A percentile compares a stretch with the other conserved stretches of the same genome.
phyloP scores from a whole-genome alignment of 2,888 invertebrate genomes.

The Bursaphelenchus okinawaensis region DNA sequence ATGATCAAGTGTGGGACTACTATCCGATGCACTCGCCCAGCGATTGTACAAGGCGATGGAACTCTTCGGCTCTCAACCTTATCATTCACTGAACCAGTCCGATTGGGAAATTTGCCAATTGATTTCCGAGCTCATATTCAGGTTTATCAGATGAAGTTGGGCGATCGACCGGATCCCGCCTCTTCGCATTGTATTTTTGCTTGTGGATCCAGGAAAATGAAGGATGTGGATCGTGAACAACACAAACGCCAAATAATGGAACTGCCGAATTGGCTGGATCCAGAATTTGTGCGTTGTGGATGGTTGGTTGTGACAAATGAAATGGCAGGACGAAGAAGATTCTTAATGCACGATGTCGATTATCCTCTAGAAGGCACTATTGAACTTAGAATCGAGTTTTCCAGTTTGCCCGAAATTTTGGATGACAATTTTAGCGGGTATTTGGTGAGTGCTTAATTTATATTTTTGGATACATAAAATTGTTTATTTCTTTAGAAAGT shows the following conservation, averaged over 20 bases:
- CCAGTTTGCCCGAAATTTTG: neutral
- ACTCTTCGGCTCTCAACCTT: neutral
- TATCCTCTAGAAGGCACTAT: neutral
- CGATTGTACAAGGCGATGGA: neutral
- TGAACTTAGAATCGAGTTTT: neutral
- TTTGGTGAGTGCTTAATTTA: neutral
- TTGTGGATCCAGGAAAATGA: neutral
- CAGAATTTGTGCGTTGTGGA: neutral
- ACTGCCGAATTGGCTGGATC: neutral
- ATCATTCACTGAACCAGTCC: neutral
- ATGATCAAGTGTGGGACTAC: neutral
- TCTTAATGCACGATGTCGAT: neutral
- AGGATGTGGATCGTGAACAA: neutral
- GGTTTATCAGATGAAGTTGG: neutral
- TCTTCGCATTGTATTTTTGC: neutral
- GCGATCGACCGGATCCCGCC: neutral
- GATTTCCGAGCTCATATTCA: neutral
- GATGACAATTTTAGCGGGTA: neutral
- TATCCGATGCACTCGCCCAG: neutral
- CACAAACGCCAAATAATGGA: neutral
- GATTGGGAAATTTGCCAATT: neutral
- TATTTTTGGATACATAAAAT: neutral
- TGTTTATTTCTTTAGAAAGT: neutral
- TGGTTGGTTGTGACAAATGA: neutral
- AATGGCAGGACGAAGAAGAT: neutral